Evolutionary conservation across 2,888 invertebrate genomes (phyloP), one percentile per base, ranked within the genome.

Genomic region (Drosophila mettleri): DNA sequence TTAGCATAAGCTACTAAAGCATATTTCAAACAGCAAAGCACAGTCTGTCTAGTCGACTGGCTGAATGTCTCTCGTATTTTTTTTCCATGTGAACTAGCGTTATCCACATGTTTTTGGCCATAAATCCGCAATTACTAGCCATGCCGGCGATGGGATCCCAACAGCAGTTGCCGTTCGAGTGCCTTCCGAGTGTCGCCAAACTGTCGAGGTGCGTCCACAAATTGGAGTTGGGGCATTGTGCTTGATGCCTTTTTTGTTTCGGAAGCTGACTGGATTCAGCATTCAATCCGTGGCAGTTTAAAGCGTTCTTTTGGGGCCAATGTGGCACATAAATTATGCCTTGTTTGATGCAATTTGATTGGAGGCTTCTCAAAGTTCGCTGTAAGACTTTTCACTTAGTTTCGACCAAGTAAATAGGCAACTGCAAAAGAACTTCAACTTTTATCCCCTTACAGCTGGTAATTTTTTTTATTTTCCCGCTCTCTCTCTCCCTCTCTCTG

Each of bases 271-370:
- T 58, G 58, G 57, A 54, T 59, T 34, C 55, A 7, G 33, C 48
- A 52, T 67, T 70, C 52, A 85, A 74, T 81, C 58, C 63, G 51
- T 57, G 53, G 70, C 82, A 68, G 60, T 60, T 84, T 79, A 62
- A 79, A 80, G 73, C 63, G 31, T 43, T 1, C 38, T 38, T 45
- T 65, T 39, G 60, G 55, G 34, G 43, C 45, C 51, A 59, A 71
- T 72, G 68, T 75, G 76, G 48, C 67, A 71, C 78, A 78, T 85
- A 78, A 86, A 81, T 81, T 80, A 81, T 81, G 84, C 87, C 80
- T 63, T 74, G 62, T 71, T 65, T 57, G 61, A 29, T 51, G 83
- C 76, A 82, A 75, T 80, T 80, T 86, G 86, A 80, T 86, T 84
- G 87, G 78, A 65, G 80, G 54, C 71, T 43, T 29, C 64, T 39